Evolutionary conservation across 1,140 invertebrate genomes (phyloP).

Genomic region (Ooceraea biroi): DNA sequence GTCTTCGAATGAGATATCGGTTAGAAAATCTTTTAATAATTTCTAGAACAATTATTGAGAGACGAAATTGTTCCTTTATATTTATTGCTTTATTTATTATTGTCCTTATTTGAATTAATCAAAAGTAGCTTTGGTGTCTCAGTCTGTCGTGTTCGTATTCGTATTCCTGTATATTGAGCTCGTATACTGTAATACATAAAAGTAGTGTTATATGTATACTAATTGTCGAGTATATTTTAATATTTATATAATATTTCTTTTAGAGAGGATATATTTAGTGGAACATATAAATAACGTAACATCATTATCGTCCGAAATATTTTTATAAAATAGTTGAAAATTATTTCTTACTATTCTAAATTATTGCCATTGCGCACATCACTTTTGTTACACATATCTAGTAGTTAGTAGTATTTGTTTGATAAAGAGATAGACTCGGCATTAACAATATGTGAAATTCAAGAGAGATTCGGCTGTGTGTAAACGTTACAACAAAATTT

Average conservation of each 20-base stretch:
- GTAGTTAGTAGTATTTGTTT: neutral
- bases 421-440: neutral
- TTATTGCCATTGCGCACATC: neutral
- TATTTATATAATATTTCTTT: conserved; percentile 19
- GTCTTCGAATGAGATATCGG: neutral
- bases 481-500: too few relatives aligned
- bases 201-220: neutral
- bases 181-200: conserved; percentile 3
- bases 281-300: neutral
- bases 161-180: conserved; percentile 26
- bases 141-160: neutral
- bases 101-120: conserved; percentile 56
- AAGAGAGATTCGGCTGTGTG: too few relatives aligned
- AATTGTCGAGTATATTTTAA: conserved; percentile 15
- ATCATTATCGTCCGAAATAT: conserved; percentile 23
- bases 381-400: conserved; percentile 23
- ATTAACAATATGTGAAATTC: neutral
- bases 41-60: conserved; percentile 36
- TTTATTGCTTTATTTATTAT: conserved; percentile 44
- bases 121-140: conserved; percentile 29
- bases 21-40: conserved; percentile 32
- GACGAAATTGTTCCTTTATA: neutral
- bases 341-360: neutral
- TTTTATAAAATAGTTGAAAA: conserved; percentile 35
- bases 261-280: conserved; percentile 25